Base-by-base conservation (phyloP, 2,797 vertebrate species). In the Arctocebus calabarensis region DNA sequence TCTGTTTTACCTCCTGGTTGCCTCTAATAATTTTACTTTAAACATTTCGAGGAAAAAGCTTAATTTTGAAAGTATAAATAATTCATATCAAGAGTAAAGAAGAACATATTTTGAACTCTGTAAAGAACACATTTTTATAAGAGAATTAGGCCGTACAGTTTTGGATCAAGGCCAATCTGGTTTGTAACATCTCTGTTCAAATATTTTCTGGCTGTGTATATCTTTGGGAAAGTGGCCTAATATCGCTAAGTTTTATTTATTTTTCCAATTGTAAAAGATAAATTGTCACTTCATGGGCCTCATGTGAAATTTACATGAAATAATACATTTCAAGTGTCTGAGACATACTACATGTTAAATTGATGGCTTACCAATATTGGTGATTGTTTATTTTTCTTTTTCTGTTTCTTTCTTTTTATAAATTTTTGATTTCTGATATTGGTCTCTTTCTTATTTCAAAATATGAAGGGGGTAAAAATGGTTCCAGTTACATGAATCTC, bases 141-240 rank as follows among this genome's bases (percentile, higher is more conserved):
- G 7, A 89, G n/a, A 81, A 55, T 73, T 62, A 88, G 40, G 71
- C 13, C 34, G 29, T 64, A 84, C 7, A 12, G 27, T 84, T 95
- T 89, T 84, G 57, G 71, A 92, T 9, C 17, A 25, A 73, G 32
- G 79, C 57, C 64, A 64, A 27, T 84, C 40, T 88, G 62, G 25
- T 84, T 84, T 78, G 16, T 92, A 79, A 92, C 20, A 40, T 77
- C 64, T 88, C 86, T 73, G 13, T 78, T 84, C 37, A 57, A 27
- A 59, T 90, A 57, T 64, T 81, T 84, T 89, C 73, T 73, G 34
- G 9, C 45, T 66, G 7, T 57, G 25, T 92, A 27, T 74, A 37
- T 64, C 27, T 17, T 84, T 79, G 22, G 45, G 27, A 27, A 61
- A 61, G 55, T n/a, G 43, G 17, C 40, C 64, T 88, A 71, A 57